Percentiles rank a stretch among this genome's conserved stretches.
Evolutionary conservation across 2,888 invertebrate species (phyloP).

Genomic region (Chelonus formosanus): DNA sequence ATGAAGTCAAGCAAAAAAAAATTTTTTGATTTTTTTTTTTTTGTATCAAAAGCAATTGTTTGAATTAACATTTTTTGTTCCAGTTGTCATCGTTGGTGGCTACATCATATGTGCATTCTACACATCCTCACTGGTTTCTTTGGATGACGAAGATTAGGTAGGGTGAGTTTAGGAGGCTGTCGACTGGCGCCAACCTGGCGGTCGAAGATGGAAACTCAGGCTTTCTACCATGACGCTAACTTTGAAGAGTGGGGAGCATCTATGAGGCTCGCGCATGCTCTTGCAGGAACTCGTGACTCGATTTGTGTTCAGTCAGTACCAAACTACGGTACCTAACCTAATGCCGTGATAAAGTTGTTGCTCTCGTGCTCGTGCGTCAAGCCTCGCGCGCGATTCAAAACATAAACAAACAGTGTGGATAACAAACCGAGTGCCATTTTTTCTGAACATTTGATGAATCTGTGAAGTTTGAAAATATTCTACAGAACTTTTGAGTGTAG

Average conservation of each 20-base stretch:
- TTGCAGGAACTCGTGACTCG: background rate
- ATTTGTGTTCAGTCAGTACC: constrained; percentile 42
- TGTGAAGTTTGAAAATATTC: background rate
- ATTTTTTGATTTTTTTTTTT: background rate
- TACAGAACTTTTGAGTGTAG: background rate
- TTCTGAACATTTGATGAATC: too few species aligned
- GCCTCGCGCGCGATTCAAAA: constrained; percentile 15
- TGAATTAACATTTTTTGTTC: background rate
- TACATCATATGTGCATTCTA: background rate
- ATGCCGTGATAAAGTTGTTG: constrained; percentile 15
- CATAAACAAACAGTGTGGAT: constrained; percentile 30
- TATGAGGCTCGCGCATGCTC: too few species aligned
- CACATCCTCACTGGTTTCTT: too few species aligned
- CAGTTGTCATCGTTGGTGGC: background rate
- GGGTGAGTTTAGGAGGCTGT: constrained; percentile 33
- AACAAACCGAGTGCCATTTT: background rate
- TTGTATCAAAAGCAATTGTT: too few species aligned
- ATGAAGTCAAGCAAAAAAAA: too few species aligned
- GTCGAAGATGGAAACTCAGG: constrained; percentile 43
- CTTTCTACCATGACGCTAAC: constrained; percentile 14
- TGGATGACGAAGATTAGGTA: background rate
- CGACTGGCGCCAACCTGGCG: constrained; percentile 49
- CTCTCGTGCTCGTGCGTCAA: constrained; percentile 13
- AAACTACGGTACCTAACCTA: constrained; percentile 39
- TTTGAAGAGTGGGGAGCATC: background rate